phyloP scores from a whole-genome alignment of 2,113 vertebrate species.

The Cheirogaleus medius region DNA sequence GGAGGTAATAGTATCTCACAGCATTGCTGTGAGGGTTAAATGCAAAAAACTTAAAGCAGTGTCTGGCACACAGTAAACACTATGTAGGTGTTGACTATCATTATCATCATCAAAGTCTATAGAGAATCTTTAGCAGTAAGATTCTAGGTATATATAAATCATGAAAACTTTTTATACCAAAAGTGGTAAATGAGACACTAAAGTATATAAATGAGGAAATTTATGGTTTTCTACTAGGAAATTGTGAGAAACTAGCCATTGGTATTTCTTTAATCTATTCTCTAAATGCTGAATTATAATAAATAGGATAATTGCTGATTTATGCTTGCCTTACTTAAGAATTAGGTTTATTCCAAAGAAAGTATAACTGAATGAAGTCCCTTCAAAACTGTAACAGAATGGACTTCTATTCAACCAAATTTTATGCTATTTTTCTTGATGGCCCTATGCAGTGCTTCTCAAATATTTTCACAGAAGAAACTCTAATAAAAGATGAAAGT shows the following conservation, averaged over 20 bases:
- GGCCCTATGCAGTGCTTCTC: neutral
- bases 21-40: neutral
- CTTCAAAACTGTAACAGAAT: neutral
- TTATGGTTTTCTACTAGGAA: neutral
- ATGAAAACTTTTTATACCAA: neutral
- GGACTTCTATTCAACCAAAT: neutral
- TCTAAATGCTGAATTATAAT: neutral
- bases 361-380: neutral
- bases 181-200: neutral
- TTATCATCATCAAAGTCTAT: neutral
- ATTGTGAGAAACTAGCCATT: neutral
- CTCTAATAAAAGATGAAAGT: neutral
- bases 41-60: neutral
- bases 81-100: neutral
- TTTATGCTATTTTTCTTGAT: neutral
- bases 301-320: neutral
- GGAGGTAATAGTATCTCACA: neutral
- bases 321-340: neutral
- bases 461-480: neutral
- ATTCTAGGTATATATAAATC: neutral
- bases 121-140: neutral
- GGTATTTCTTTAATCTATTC: neutral
- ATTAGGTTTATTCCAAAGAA: neutral
- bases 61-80: neutral
- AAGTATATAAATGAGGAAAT: neutral